These are phyloP conservation scores for Cetonia aurata DNA, from an alignment of 2,888 invertebrate species.

Conservation along the genomic window DNA sequence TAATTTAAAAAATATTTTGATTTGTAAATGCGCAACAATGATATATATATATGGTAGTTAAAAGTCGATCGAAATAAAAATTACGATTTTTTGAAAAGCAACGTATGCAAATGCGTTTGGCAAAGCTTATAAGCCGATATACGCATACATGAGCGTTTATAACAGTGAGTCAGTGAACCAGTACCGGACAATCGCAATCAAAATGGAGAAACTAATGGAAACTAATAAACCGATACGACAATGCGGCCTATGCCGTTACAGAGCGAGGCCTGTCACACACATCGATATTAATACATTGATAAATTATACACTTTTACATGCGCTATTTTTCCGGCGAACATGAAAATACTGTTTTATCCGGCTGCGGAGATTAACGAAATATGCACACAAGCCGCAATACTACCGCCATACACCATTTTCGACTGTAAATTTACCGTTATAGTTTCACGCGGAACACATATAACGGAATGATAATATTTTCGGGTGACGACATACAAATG, in stretches of 20 bases:
- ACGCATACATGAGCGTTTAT: constrained; percentile 4
- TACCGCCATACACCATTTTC: constrained; percentile 4
- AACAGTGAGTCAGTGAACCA: constrained; percentile 14
- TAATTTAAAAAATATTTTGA: too few relatives aligned
- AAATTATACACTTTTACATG: constrained; percentile 39
- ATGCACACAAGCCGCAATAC: constrained; percentile 10
- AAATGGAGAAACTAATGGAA: constrained; percentile 39
- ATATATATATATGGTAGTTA: too few relatives aligned
- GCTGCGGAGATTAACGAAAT: constrained; percentile 35
- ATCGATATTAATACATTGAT: constrained; percentile 41
- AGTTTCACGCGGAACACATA: constrained; percentile 34
- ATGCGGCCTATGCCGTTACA: constrained; percentile 7
- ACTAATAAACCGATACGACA: constrained; percentile 40
- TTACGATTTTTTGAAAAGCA: too few relatives aligned
- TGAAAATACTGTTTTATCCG: constrained; percentile 41
- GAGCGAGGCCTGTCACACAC: constrained; percentile 36
- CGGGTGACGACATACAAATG: constrained; percentile 35
- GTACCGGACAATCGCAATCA: constrained; percentile 10
- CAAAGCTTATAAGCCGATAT: constrained; percentile 2
- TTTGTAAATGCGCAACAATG: too few relatives aligned
- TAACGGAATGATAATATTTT: constrained; percentile 38
- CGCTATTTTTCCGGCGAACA: constrained; percentile 27
- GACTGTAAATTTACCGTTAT: constrained; percentile 35
- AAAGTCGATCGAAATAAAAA: background rate
- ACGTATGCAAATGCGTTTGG: constrained; percentile 7